phyloP scores from a whole-genome alignment of 2,888 invertebrate species.

The Ditula angustiorana region DNA sequence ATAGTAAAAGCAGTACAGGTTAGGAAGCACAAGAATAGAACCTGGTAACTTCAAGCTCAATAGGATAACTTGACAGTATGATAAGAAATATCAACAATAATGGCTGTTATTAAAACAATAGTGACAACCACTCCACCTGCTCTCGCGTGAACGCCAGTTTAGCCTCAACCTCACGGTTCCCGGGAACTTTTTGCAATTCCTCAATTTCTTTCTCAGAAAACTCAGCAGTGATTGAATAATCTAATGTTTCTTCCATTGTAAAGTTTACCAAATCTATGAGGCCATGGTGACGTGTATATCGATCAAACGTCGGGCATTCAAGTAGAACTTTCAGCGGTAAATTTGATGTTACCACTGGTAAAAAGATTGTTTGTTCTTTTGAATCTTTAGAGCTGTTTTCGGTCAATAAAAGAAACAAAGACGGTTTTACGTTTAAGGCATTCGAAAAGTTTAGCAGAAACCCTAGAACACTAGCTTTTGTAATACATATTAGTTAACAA shows the following conservation, averaged over 20 bases:
- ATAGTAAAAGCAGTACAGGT: no score
- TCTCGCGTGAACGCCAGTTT: constrained; percentile 61
- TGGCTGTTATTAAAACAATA: no score
- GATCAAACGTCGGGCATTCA: constrained; percentile 18
- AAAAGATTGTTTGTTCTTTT: neutral
- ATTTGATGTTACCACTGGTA: constrained; percentile 30
- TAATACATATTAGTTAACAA: no score
- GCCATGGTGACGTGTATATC: constrained; percentile 14
- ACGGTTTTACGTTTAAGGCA: neutral
- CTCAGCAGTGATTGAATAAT: constrained; percentile 59
- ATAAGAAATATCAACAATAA: no score
- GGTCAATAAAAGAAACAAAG: neutral
- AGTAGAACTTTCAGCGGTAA: neutral
- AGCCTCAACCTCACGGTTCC: constrained; percentile 55
- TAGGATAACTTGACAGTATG: no score
- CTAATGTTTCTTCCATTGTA: constrained; percentile 40
- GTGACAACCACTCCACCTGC: constrained; percentile 53
- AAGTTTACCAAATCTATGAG: constrained; percentile 17
- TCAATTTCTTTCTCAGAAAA: constrained; percentile 52
- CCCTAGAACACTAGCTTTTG: no score
- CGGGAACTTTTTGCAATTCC: constrained; percentile 40
- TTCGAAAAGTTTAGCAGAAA: neutral
- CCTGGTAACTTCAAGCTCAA: no score
- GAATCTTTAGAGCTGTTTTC: no score
- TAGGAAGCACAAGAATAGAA: no score